Conservation (phyloP, 2,797 vertebrate genomes). For the Paedocypris micromegethes region DNA sequence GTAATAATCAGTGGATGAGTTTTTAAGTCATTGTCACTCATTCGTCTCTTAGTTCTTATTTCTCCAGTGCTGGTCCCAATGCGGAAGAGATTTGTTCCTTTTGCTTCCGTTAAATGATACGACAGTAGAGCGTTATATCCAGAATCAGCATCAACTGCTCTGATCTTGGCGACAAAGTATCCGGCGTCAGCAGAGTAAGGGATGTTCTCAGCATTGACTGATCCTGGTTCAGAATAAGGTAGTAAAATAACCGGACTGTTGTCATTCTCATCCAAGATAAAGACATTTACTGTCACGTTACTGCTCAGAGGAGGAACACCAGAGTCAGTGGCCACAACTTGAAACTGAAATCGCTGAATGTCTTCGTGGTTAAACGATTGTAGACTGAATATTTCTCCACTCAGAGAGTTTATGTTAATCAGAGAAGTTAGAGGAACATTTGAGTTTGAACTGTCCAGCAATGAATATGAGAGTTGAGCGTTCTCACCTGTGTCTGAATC, state of each 20-base stretch:
- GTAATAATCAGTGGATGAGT: conserved; percentile 64
- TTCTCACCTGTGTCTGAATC: conserved; percentile 50
- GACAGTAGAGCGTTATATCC: conserved; percentile 53
- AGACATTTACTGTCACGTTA: conserved; percentile 41
- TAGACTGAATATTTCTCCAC: conserved; percentile 47
- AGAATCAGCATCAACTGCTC: conserved; percentile 47
- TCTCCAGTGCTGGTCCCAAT: conserved; percentile 42
- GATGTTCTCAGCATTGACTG: conserved; percentile 49
- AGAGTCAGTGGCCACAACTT: conserved; percentile 45
- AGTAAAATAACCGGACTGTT: conserved; percentile 46
- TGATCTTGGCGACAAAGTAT: conserved; percentile 44
- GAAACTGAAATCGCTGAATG: conserved; percentile 41
- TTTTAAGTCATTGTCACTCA: conserved; percentile 46
- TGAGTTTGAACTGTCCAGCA: conserved; percentile 30
- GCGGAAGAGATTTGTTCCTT: conserved; percentile 31
- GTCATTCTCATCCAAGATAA: conserved; percentile 49
- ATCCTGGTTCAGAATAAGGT: conserved; percentile 38
- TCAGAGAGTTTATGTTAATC: conserved; percentile 48
- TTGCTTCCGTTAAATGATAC: conserved; percentile 42
- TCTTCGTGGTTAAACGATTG: conserved; percentile 53
- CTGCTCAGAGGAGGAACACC: conserved; percentile 41
- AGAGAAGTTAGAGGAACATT: conserved; percentile 40
- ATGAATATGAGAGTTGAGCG: conserved; percentile 50
- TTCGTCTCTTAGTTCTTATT: conserved; percentile 34
- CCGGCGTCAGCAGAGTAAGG: conserved; percentile 48